These are phyloP conservation scores for Machimus atricapillus DNA, from an alignment of 2,888 invertebrate species.

Conservation along the genomic window DNA sequence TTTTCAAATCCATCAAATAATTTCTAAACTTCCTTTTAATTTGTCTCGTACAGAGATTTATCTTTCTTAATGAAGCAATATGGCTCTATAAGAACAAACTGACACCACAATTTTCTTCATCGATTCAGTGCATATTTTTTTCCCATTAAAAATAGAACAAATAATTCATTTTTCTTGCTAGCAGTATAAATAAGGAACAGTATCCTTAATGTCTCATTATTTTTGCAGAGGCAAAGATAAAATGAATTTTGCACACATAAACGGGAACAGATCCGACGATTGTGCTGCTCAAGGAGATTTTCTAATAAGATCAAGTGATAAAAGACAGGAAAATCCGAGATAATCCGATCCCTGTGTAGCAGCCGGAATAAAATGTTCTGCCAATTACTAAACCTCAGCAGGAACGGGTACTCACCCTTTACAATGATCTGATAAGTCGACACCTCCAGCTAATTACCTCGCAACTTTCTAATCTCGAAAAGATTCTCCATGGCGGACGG, in stretches of 20 bases:
- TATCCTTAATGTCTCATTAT: neutral
- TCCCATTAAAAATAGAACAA: neutral
- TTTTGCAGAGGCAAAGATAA: neutral
- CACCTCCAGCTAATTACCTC: conserved; percentile 21
- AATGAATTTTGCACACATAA: neutral
- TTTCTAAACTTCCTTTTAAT: too few relatives aligned
- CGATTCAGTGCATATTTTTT: neutral
- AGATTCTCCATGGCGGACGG: neutral
- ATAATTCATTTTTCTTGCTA: neutral
- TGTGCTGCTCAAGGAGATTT: neutral
- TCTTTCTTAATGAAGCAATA: too few relatives aligned
- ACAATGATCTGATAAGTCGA: conserved; percentile 30
- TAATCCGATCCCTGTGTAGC: neutral
- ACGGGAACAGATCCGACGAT: neutral
- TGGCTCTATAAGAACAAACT: neutral
- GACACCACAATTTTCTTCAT: neutral
- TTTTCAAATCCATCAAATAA: too few relatives aligned
- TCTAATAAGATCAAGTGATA: neutral
- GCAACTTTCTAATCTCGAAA: neutral
- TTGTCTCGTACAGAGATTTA: too few relatives aligned
- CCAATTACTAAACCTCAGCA: neutral
- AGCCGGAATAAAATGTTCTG: neutral
- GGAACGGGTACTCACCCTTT: neutral
- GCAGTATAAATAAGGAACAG: neutral
- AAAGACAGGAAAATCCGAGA: neutral